Base-by-base conservation (phyloP, 2,797 vertebrate genomes). In the Thamnophis elegans region DNA sequence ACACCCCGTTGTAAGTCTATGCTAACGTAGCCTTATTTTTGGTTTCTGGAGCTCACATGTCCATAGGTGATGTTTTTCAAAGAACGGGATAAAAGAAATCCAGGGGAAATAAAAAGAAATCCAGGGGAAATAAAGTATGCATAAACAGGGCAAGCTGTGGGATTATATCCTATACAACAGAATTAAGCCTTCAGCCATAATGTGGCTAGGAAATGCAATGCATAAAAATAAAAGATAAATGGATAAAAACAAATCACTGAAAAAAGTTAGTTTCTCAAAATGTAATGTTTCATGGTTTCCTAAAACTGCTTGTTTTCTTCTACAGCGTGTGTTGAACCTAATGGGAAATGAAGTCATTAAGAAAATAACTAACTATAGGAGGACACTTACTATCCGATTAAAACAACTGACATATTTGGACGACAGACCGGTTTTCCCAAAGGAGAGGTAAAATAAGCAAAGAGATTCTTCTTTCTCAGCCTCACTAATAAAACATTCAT, bases 361-460 rank as follows among this genome's bases (percentile, higher is more conserved):
- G 94, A 98, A 98, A 92, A 98, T 99, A 86, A 92, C 98, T 53
- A 98, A 98, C 96, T 99, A 99, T 91, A 98, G 99, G 91, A 99
- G 98, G 96, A 98, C 97, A 0, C 92, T 99, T 94, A 99, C 96
- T 0, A 95, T 98, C 59, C 98, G 92, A 8, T 97, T 99, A 0
- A 98, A 98, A 94, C 97, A 97, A 22, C 96, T 99, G 88, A 99
- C 98, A 0, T 99, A 97, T 92, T 97, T 99, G 51, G 99, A 99
- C 59, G 98, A 99, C 93, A 98, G 98, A 51, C 99, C 99, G 0
- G 98, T 99, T 88, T 99, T 99, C 95, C 99, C 99, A 91, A 99
- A 98, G 96, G 99, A 99, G 47, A 98, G 98, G 98, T 98, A 95
- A 97, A 89, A 36, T 12, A 42, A 22, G 86, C 25, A 54, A 16